Base-by-base conservation (phyloP, 2,797 vertebrate genomes). In the Sorex maritimensis region DNA sequence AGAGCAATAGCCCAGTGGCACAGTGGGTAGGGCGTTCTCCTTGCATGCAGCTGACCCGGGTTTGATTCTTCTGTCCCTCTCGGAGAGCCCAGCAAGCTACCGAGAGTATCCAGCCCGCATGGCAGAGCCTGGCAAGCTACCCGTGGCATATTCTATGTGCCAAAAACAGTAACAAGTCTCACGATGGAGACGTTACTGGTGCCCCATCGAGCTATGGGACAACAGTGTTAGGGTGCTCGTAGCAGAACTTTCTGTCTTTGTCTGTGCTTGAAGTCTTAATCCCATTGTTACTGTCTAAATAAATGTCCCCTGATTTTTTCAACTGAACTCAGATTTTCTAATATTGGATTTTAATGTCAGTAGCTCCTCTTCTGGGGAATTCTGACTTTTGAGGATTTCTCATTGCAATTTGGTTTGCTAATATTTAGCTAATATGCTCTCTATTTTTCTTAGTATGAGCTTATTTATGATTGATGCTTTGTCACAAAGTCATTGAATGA, bases 351-450 rank as follows among this genome's bases (percentile, higher is more conserved):
- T 88, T 69, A 80, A 86, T 46, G 12, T 15, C 69, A 78, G n/a
- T 67, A 72, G 28, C 2, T 68, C 26, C 30, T 55, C 72, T 89
- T 88, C 72, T 46, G 67, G 68, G 44, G 69, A 71, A 26, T 44
- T 89, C 38, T 95, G 15, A 77, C 61, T 81, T 84, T 81, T 30
- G 78, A 11, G 92, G 24, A 24, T 41, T 78, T 81, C 58, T 93
- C 90, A 6, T 67, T 44, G 89, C 58, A 86, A 87, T 67, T 75
- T 78, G 23, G 2, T 52, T 38, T 26, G 49, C 88, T 83, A 21
- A 88, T 94, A 61, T 65, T 93, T 81, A 65, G 23, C 79, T 1
- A 15, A 12, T 77, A 26, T 67, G 5, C 7, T 71, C 23, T 86
- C 58, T 83, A 6, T 6, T 28, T 7, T 86, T 92, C 24, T 88